Conservation (phyloP, 37 sponge, comb jelly and placozoan genomes). For the Mnemiopsis leidyi region DNA sequence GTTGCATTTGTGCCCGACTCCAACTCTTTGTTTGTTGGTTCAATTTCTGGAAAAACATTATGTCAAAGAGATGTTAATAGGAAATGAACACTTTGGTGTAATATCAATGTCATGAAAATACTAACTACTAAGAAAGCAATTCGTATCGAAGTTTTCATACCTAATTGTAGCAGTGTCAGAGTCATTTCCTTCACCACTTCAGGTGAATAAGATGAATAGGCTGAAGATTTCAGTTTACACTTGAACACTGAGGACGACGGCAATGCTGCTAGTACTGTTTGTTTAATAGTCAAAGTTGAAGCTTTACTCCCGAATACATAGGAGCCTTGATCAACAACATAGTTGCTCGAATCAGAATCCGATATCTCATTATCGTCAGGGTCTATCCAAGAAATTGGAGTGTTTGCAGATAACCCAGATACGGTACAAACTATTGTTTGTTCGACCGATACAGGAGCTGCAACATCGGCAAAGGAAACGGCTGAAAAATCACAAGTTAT, state of each 20-base stretch:
- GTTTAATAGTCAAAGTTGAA: neutral
- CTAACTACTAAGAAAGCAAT: neutral
- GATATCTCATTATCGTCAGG: neutral
- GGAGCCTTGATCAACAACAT: neutral
- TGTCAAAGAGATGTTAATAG: too few species aligned
- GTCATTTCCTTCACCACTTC: neutral
- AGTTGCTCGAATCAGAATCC: neutral
- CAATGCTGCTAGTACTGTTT: neutral
- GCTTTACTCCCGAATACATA: neutral
- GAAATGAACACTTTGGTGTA: too few species aligned
- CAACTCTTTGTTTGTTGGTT: neutral
- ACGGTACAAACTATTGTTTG: neutral
- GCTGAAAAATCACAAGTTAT: too few species aligned
- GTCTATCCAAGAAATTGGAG: neutral
- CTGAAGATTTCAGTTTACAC: neutral
- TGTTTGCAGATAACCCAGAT: neutral
- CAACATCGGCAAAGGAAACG: neutral
- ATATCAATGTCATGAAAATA: neutral
- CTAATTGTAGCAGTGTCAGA: neutral
- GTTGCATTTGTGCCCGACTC: neutral
- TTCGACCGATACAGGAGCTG: neutral
- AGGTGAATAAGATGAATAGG: neutral
- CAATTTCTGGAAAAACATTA: neutral
- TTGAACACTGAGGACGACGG: neutral
- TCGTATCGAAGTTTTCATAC: neutral